Evolutionary conservation across 2,113 vertebrate genomes (phyloP).

Genomic region (Phylloscopus whistleri): DNA sequence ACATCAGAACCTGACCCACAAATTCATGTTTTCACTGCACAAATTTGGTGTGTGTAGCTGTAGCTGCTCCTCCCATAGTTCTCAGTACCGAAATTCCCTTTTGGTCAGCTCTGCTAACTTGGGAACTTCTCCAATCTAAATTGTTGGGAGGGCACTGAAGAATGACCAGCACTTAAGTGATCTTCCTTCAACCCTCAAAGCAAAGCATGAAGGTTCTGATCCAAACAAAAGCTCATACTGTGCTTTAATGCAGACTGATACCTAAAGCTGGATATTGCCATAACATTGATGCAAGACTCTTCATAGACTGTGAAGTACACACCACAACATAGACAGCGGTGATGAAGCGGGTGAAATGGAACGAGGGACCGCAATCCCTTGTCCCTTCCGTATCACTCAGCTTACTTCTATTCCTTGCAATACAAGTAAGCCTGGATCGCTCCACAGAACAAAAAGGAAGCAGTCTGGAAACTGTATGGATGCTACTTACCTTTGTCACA

Average conservation of each 20-base stretch:
- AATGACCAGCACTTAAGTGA: background rate
- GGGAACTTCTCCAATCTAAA: background rate
- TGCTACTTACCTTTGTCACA: background rate
- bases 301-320: background rate
- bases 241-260: rapidly evolving
- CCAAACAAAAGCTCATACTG: background rate
- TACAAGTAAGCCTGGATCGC: background rate
- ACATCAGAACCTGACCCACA: background rate
- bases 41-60: background rate
- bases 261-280: background rate
- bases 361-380: background rate
- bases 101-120: background rate
- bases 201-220: background rate
- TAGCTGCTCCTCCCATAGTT: background rate
- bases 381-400: background rate
- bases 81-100: background rate
- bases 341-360: background rate
- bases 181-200: background rate
- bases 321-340: rapidly evolving
- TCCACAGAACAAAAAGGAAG: background rate
- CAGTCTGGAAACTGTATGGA: background rate
- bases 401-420: background rate
- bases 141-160: background rate
- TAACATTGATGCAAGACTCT: background rate
- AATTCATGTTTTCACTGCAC: background rate